Percentiles rank a stretch among this genome's conserved stretches.
Conservation (phyloP, 2,888 invertebrate species). For the Coremacera marginata region DNA sequence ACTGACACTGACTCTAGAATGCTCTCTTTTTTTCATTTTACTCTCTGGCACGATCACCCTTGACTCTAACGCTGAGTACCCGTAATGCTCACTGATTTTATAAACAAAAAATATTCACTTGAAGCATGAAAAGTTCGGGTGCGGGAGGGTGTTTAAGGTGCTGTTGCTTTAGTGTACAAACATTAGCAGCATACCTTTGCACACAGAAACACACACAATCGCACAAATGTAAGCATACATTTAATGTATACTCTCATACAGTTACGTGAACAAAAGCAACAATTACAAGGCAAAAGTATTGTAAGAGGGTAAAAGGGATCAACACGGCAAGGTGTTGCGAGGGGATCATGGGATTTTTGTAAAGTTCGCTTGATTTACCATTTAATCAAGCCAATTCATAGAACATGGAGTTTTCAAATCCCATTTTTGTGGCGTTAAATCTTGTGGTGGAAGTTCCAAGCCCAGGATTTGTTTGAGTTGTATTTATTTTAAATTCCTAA, state of each 20-base stretch:
- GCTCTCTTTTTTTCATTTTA: not conserved
- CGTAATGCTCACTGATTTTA: too few species aligned
- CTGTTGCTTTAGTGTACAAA: not conserved
- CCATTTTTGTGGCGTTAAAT: not conserved
- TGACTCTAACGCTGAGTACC: not conserved
- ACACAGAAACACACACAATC: not conserved
- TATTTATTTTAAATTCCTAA: not conserved
- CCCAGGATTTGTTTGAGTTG: conserved; percentile 14
- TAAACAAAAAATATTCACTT: not conserved
- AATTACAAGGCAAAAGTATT: not conserved
- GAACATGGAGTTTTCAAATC: not conserved
- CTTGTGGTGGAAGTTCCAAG: not conserved
- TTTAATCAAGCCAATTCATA: not conserved
- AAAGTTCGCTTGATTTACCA: not conserved
- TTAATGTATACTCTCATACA: not conserved
- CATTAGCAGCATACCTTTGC: not conserved
- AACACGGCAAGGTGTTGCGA: not conserved
- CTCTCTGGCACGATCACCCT: conserved; percentile 5
- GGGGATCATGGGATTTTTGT: conserved; percentile 22
- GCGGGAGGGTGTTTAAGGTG: not conserved
- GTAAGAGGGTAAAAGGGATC: conserved; percentile 2
- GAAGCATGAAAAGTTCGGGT: not conserved
- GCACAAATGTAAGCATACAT: not conserved
- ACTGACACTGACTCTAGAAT: not conserved
- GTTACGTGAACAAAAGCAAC: not conserved